Percentiles rank a stretch among this genome's conserved stretches.
phyloP scores from a whole-genome alignment of 2,797 vertebrate species.

The Xiphophorus birchmanni region DNA sequence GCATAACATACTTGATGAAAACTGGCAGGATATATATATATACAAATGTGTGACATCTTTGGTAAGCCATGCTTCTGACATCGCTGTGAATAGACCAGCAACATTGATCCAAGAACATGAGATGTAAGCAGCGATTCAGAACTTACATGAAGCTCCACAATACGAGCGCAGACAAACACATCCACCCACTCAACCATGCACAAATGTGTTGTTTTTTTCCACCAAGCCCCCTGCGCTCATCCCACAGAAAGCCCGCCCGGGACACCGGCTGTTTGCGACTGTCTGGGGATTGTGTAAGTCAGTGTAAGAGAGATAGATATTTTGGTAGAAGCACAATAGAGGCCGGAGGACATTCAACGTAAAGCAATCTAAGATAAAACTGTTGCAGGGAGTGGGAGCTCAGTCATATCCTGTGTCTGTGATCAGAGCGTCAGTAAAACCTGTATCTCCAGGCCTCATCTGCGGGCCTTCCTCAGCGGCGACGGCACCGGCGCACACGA shows the following conservation, averaged over 20 bases:
- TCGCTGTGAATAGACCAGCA: conserved; percentile 52
- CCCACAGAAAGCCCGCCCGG: conserved; percentile 23
- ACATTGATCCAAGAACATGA: conserved; percentile 55
- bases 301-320: conserved; percentile 34
- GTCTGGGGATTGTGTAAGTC: not conserved
- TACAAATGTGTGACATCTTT: conserved; percentile 15
- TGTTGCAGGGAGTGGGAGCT: conserved; percentile 7
- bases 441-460: conserved; percentile 37
- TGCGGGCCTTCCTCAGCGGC: conserved; percentile 36
- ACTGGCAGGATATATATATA: conserved; percentile 14
- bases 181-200: conserved; percentile 57
- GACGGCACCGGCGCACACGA: not conserved
- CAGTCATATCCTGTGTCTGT: conserved; percentile 19
- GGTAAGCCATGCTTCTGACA: conserved; percentile 23
- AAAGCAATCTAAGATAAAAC: conserved; percentile 42
- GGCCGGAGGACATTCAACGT: conserved; percentile 30
- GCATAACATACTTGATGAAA: conserved; percentile 3
- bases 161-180: conserved; percentile 48
- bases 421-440: conserved; percentile 56
- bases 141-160: conserved; percentile 36
- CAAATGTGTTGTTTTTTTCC: conserved; percentile 47
- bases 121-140: conserved; percentile 48
- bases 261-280: conserved; percentile 25
- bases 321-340: conserved; percentile 20
- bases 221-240: conserved; percentile 37